phyloP scores from a whole-genome alignment of 2,797 vertebrate genomes.

The Sternotherus odoratus region DNA sequence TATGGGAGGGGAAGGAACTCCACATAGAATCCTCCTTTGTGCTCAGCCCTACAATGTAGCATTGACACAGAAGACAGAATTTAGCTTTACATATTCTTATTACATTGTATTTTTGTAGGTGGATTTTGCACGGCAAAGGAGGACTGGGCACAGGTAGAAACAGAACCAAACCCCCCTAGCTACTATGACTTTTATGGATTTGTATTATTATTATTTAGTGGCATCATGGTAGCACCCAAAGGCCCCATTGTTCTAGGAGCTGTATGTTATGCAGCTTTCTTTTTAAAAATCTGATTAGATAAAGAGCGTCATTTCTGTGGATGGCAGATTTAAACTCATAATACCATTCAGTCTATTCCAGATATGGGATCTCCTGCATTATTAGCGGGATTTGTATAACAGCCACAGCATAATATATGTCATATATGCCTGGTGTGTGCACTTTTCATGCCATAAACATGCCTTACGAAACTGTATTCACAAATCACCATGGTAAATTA shows the following conservation, averaged over 20 bases:
- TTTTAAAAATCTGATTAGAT: not conserved
- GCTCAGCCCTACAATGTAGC: conserved; percentile 30
- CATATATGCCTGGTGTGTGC: not conserved
- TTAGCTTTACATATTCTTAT: not conserved
- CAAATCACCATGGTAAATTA: not conserved
- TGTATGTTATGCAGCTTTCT: not conserved
- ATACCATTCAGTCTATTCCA: conserved; percentile 9
- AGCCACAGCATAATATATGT: conserved; percentile 50
- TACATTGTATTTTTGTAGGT: conserved; percentile 41
- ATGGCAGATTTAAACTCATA: conserved; percentile 34
- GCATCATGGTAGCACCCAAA: conserved; percentile 25
- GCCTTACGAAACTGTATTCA: not conserved
- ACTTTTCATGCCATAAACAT: not conserved
- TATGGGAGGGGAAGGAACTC: conserved; percentile 8
- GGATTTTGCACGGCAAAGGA: conserved; percentile 37
- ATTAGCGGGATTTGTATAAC: conserved; percentile 37
- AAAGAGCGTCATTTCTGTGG: not conserved
- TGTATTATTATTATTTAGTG: conserved; percentile 32
- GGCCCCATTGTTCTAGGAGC: conserved; percentile 11
- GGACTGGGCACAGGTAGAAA: not conserved
- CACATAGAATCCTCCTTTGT: conserved; percentile 29
- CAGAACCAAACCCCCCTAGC: conserved; percentile 24
- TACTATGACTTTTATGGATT: not conserved
- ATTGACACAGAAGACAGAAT: not conserved
- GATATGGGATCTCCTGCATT: conserved; percentile 1